Percentiles rank a stretch among this genome's conserved stretches.
These are phyloP conservation scores for Tetropium fuscum DNA, from an alignment of 2,888 invertebrate species.

Conservation along the genomic window DNA sequence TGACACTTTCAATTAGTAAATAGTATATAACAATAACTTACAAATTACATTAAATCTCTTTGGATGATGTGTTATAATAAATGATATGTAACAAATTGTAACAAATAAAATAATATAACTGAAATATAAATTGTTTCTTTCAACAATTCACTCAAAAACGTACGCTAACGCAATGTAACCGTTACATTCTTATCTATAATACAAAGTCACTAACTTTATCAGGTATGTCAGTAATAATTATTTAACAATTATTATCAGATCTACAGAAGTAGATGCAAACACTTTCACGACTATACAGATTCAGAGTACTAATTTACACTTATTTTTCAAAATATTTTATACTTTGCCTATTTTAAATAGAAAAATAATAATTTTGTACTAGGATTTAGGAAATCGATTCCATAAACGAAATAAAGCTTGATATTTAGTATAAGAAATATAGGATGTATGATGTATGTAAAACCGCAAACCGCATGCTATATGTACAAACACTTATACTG, in stretches of 20 bases:
- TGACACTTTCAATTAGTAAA: slow-evolving; percentile 42
- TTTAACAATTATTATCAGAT: slow-evolving; percentile 4
- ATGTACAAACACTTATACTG: slow-evolving; percentile 47
- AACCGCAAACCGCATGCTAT: too few species aligned
- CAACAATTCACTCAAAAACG: slow-evolving; percentile 28
- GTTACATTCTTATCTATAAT: slow-evolving; percentile 17
- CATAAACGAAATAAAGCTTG: neutral
- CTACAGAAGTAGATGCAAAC: slow-evolving; percentile 1
- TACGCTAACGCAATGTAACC: slow-evolving; percentile 11
- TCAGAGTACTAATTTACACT: slow-evolving; percentile 16
- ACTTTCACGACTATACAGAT: slow-evolving; percentile 22
- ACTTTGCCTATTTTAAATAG: slow-evolving; percentile 7
- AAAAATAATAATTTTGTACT: slow-evolving; percentile 29
- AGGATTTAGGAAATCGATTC: neutral
- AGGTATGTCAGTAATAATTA: slow-evolving; percentile 17
- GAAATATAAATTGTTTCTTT: slow-evolving; percentile 13
- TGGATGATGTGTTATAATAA: slow-evolving; percentile 35
- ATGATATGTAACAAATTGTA: slow-evolving; percentile 39
- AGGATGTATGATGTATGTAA: too few species aligned
- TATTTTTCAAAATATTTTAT: neutral
- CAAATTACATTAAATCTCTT: slow-evolving; percentile 35
- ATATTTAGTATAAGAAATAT: too few species aligned
- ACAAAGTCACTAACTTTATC: slow-evolving; percentile 13
- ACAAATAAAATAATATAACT: slow-evolving; percentile 23
- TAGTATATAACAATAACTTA: slow-evolving; percentile 39